Evolutionary conservation across 2,888 invertebrate species (phyloP), one percentile per base, ranked within the genome.

Genomic region (Eilema sororculum): DNA sequence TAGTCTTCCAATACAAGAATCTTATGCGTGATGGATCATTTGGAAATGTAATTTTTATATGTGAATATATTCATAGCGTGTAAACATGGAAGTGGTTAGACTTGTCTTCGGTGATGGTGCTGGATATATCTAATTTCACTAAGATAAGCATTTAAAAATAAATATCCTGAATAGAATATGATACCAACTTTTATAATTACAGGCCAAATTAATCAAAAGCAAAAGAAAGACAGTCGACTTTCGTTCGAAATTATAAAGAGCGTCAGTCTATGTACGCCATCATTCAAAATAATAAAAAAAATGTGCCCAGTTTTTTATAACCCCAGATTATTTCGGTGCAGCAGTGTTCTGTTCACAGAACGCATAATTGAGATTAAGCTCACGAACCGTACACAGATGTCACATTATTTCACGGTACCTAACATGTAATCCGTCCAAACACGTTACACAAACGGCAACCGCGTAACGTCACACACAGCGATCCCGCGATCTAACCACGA

Each of bases 401-500:
- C 68, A 74, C 57, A 65, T 67, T 63, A 72, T 63, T 66, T 66
- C 69, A 74, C 61, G 66, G 72, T 63, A 67, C 61, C 65, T 24
- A 52, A 52, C 52, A 52, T 59, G 63, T 70, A 76, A 76, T 72
- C 68, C 69, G 68, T 73, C 65, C 57, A 73, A 58, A 68, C 70
- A 73, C 59, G 62, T 70, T 62, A 25, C 68, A 59, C 61, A 41
- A 33, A 69, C 58, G 52, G 66, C 56, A 56, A 64, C 66, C 60
- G 60, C 46, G 60, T 61, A 22, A 72, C 63, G 58, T 68, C 63
- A 67, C 62, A 68, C 62, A 67, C 73, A 73, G 74, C 74, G 83
- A 84, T 84, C 71, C 70, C 52, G 33, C 68, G 75, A 73, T 77
- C 68, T 69, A 72, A 75, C 77, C 78, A 74, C 76, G 80, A 77